Base-by-base conservation (phyloP, 2,888 invertebrate genomes). In the Abrostola tripartita region DNA sequence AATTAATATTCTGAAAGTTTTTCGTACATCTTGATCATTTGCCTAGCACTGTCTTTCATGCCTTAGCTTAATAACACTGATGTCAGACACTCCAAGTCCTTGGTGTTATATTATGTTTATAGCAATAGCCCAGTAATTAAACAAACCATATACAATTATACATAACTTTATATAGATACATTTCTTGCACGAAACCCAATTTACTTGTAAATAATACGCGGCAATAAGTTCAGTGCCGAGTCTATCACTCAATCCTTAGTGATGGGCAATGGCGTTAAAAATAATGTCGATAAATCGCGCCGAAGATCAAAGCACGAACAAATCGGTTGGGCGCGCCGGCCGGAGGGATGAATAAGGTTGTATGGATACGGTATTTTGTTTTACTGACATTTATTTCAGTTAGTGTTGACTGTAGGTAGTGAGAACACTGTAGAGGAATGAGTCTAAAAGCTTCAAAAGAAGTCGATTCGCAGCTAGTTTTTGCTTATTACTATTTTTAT, bases 241-340 rank as follows among this genome's bases (percentile, higher is more conserved):
- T 89, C 85, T 85, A 91, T 90, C 92, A 90, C 85, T 90, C 88
- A 88, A 80, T 83, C 73, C 82, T 83, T 90, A 92, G 93, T 92
- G 92, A 93, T 92, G 92, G 91, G 90, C 88, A 87, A 82, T 83
- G 86, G 87, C 90, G 93, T 93, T 94, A 93, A 94, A 94, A 94
- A 94, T 94, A 94, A 93, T 94, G 91, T 90, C 93, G 91, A 94
- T 94, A 94, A 94, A 94, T 94, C 93, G 87, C 87, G 89, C 80
- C 84, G 81, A 88, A 92, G 94, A 94, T 94, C 93, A 94, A 93
- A 93, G 93, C 91, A 91, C 85, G 91, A 92, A 92, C 93, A 93
- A 92, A 94, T 93, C 93, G 92, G 86, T 83, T 87, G 88, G 88
- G 89, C 84, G 87, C 82, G 84, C 79, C 79, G 50, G 36, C 40